Percentiles rank a stretch among this genome's conserved stretches.
These are phyloP conservation scores for Ispidina lecontei DNA, from an alignment of 2,797 vertebrate species.

Conservation along the genomic window DNA sequence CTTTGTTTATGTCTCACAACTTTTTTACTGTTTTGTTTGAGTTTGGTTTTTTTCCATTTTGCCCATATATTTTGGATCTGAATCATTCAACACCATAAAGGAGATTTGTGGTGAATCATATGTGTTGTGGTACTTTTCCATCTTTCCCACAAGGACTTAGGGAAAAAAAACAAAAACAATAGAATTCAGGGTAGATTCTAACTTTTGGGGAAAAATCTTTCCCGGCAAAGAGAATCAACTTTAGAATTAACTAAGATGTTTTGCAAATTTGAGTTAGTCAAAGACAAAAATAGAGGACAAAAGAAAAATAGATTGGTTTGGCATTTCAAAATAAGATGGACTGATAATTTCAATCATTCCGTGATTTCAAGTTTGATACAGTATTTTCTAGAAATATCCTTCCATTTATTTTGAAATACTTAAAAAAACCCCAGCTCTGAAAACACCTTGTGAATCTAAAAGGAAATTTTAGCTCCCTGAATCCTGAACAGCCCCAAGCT, in stretches of 20 bases:
- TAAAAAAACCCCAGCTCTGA: neutral
- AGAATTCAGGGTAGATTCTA: neutral
- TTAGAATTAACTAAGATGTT: neutral
- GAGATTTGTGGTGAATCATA: neutral
- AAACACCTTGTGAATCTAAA: neutral
- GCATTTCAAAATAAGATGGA: neutral
- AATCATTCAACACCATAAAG: neutral
- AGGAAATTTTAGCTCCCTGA: neutral
- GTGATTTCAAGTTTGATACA: neutral
- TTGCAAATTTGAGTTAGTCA: neutral
- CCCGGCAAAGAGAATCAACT: neutral
- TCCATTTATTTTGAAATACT: neutral
- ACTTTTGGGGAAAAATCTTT: neutral
- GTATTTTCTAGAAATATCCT: neutral
- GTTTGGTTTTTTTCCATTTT: neutral
- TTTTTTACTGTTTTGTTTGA: neutral
- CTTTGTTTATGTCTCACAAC: neutral
- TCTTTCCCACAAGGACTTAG: neutral
- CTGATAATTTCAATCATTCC: neutral
- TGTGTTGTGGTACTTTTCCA: neutral
- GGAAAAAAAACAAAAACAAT: neutral
- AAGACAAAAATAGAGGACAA: neutral
- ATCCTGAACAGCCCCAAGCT: neutral
- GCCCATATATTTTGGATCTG: neutral
- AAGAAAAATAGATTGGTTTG: neutral